Evolutionary conservation across 2,797 vertebrate species (phyloP).

Genomic region (Sitta carolinensis): DNA sequence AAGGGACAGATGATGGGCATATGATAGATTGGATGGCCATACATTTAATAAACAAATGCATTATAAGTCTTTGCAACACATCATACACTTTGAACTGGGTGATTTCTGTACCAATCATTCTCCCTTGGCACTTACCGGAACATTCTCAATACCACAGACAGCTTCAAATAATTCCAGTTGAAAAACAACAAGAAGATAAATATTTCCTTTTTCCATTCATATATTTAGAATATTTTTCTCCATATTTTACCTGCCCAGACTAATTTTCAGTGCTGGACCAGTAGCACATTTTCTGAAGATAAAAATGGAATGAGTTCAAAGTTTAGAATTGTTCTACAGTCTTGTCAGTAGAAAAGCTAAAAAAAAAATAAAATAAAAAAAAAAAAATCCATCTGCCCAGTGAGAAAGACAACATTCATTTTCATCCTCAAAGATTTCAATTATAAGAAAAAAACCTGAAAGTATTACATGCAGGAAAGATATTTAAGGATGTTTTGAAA

Average conservation of each 20-base stretch:
- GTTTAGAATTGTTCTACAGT: background rate
- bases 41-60: constrained; percentile 1
- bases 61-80: background rate
- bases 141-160: background rate
- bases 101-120: background rate
- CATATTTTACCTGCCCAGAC: background rate
- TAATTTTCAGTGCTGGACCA: background rate
- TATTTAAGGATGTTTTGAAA: background rate
- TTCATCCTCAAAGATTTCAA: background rate
- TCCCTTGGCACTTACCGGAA: background rate
- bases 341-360: background rate
- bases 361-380: background rate
- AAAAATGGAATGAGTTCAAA: constrained; percentile 5
- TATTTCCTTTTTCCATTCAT: background rate
- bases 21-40: background rate
- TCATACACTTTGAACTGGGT: background rate
- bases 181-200: background rate
- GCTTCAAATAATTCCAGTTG: background rate
- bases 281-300: background rate
- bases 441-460: background rate
- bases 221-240: background rate
- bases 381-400: background rate
- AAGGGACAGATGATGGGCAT: background rate
- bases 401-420: background rate
- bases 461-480: background rate